Base-by-base conservation (phyloP, 1,140 invertebrate species). In the Diorhabda sublineata region DNA sequence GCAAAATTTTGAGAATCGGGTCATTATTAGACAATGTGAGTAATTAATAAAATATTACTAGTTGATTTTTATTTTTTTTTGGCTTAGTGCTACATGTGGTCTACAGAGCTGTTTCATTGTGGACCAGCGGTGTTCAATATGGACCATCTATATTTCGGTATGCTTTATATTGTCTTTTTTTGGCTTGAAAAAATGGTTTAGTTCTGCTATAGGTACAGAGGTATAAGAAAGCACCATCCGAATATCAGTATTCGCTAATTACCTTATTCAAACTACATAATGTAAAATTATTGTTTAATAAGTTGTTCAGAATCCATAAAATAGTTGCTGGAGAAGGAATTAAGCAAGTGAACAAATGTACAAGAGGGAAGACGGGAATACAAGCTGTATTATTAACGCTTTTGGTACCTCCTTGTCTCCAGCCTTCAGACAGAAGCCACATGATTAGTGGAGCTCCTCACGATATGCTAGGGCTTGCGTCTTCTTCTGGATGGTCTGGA, bases 331-430 rank as follows among this genome's bases (percentile, higher is more conserved):
- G 68, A 62, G 79, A 74, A 76, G 82, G 83, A 45, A 61, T 70
- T 58, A 79, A 79, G 62, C 79, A 85, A 77, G 78, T 85, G 2
- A 81, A 81, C 56, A 45, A 77, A 67, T 61, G 83, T 8, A 83
- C 80, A 5, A 83, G 80, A 41, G 80, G 76, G 2, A 83, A 85
- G 77, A 69, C 80, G 44, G 82, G 81, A 69, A 58, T 45, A 56
- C 64, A 11, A 61, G 57, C 62, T 78, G 73, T 60, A 71, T 74
- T 61, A 74, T 81, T 57, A 77, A 69, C 61, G 80, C 80, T 42
- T 61, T 41, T 68, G 79, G 80, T 42, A 77, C 77, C 71, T 64
- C 69, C 6, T 11, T 81, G 4, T 76, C 76, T 0, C 76, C 75
- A 5, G 70, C 9, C 2, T 6, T 52, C 5, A 52, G 0, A 52